Evolutionary conservation across 2,797 vertebrate species (phyloP).

Genomic region (Neosalanx taihuensis): DNA sequence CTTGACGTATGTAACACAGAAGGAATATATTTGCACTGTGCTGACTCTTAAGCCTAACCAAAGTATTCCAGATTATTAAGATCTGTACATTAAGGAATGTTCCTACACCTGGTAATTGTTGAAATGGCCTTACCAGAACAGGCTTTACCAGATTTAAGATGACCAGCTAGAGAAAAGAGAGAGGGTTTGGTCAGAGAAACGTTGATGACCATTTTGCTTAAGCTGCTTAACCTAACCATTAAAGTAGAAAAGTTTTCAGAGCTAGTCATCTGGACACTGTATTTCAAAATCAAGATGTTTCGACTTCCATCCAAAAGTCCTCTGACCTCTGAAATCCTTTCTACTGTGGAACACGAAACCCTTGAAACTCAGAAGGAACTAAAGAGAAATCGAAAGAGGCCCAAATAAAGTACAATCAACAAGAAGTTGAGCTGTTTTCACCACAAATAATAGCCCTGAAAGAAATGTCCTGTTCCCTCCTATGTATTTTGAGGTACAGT

Average conservation of each 20-base stretch:
- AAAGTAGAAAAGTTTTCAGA: too few species aligned
- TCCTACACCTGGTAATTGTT: not conserved
- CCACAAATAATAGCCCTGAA: constrained; percentile 28
- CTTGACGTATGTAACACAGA: constrained; percentile 42
- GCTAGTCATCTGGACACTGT: constrained; percentile 39
- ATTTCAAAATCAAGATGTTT: too few species aligned
- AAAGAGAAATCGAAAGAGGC: constrained; percentile 37
- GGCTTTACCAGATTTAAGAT: too few species aligned
- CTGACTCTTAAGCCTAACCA: not conserved
- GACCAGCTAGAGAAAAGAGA: too few species aligned
- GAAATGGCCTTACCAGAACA: too few species aligned
- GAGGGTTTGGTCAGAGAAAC: too few species aligned
- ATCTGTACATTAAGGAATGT: not conserved
- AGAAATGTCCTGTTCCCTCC: constrained; percentile 9
- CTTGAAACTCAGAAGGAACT: not conserved
- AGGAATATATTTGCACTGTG: constrained; percentile 24
- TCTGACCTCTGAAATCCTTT: too few species aligned
- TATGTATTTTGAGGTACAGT: constrained; percentile 18
- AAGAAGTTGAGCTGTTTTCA: constrained; percentile 2
- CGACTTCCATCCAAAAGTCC: too few species aligned
- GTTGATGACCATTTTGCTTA: too few species aligned
- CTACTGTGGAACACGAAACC: constrained; percentile 29
- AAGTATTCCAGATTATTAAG: not conserved
- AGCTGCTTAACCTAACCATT: too few species aligned
- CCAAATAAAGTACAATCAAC: constrained; percentile 22